Conservation (phyloP, 2,113 vertebrate species). For the Semnornis frantzii region DNA sequence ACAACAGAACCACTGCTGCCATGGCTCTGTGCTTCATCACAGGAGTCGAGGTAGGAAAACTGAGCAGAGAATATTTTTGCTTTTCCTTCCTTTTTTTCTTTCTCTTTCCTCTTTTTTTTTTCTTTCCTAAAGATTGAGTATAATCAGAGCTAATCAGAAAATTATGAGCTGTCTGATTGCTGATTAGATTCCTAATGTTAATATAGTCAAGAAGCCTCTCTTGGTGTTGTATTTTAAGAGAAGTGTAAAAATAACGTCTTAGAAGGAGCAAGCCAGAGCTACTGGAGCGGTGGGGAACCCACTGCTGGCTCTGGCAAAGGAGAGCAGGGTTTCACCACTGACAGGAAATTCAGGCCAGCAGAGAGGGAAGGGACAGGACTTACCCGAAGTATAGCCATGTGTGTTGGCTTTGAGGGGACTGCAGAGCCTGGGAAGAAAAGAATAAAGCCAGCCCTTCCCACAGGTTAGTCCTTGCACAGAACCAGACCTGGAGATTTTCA, state of each 20-base stretch:
- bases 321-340: background rate
- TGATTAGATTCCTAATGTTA: conserved; percentile 89
- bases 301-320: background rate
- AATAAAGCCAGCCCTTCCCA: background rate
- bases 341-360: background rate
- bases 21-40: background rate
- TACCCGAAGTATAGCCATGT: background rate
- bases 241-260: conserved; percentile 81
- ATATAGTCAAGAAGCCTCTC: conserved; percentile 85
- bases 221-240: conserved; percentile 79
- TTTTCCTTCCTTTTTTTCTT: background rate
- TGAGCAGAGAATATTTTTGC: conserved; percentile 23
- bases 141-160: conserved; percentile 90
- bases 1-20: background rate
- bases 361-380: background rate
- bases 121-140: conserved; percentile 75
- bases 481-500: background rate
- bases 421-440: background rate
- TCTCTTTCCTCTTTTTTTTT: conserved; percentile 33
- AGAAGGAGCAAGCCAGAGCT: conserved; percentile 49
- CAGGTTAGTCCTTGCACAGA: background rate
- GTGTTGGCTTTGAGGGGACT: background rate
- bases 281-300: conserved; percentile 43
- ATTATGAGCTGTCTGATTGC: conserved; percentile 89
- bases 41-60: conserved; percentile 20